Conservation (phyloP, 2,888 invertebrate species). For the Meiosimyza decipiens region DNA sequence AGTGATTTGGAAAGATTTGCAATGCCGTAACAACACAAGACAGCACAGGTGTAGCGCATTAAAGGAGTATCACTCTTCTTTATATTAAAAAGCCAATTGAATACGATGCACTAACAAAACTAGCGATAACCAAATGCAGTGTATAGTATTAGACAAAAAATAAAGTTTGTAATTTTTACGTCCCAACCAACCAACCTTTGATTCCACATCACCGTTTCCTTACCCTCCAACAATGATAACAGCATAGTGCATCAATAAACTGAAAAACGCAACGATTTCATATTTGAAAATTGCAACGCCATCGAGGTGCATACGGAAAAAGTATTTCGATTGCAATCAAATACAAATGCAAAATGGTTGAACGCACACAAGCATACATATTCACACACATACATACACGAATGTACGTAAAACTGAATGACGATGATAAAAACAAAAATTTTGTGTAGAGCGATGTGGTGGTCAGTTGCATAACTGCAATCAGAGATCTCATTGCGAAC, state of each 20-base stretch:
- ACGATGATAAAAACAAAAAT: not conserved
- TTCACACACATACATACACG: too few relatives aligned
- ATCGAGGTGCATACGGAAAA: conserved; percentile 49
- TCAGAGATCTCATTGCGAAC: conserved; percentile 18
- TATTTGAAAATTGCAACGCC: conserved; percentile 7
- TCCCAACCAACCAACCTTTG: too few relatives aligned
- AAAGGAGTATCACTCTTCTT: too few relatives aligned
- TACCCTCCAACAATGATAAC: not conserved
- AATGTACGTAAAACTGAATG: too few relatives aligned
- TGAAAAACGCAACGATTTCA: conserved; percentile 6
- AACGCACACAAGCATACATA: not conserved
- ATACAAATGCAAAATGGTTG: conserved; percentile 39
- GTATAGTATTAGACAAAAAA: too few relatives aligned
- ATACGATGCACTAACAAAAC: too few relatives aligned
- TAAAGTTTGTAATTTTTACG: too few relatives aligned
- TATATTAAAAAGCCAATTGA: too few relatives aligned
- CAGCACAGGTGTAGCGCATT: too few relatives aligned
- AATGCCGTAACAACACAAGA: too few relatives aligned
- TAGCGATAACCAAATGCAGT: too few relatives aligned
- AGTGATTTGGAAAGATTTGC: too few relatives aligned
- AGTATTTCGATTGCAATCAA: conserved; percentile 41
- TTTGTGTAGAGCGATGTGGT: not conserved
- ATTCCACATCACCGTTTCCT: not conserved
- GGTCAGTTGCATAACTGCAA: conserved; percentile 8
- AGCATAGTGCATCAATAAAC: not conserved